phyloP scores from a whole-genome alignment of 2,113 vertebrate species.

The Chaetura pelagica region DNA sequence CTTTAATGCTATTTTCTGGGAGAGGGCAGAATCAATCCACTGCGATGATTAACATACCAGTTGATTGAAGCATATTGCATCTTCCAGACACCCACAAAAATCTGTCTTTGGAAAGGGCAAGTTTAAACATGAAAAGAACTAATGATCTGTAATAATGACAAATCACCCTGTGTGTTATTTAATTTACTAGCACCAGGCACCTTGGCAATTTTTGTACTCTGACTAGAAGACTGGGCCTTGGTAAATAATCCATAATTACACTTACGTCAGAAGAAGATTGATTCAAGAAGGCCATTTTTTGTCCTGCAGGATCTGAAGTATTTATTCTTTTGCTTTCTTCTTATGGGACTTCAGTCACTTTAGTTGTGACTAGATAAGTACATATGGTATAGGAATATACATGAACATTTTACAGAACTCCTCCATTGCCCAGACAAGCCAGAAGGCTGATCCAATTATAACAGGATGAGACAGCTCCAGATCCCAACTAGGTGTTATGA shows the following conservation, averaged over 20 bases:
- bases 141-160: slow-evolving; percentile 67
- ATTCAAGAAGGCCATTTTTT: slow-evolving; percentile 16
- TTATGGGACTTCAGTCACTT: background rate
- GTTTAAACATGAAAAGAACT: slow-evolving; percentile 54
- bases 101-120: slow-evolving; percentile 28
- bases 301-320: slow-evolving; percentile 12
- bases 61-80: background rate
- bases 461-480: background rate
- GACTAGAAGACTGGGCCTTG: slow-evolving; percentile 16
- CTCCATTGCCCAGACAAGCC: background rate
- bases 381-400: background rate
- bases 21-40: background rate
- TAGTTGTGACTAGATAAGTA: slow-evolving; percentile 19
- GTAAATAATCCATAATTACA: slow-evolving; percentile 70
- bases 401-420: background rate
- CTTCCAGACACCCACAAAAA: background rate
- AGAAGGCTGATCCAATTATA: slow-evolving; percentile 22
- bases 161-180: slow-evolving; percentile 51
- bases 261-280: slow-evolving; percentile 33
- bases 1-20: background rate
- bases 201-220: slow-evolving; percentile 13
- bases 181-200: slow-evolving; percentile 44
- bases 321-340: slow-evolving; percentile 23
- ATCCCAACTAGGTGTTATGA: background rate
- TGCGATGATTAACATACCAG: background rate